Percentiles rank a stretch among this genome's conserved stretches.
Evolutionary conservation across 2,113 vertebrate species (phyloP).

Genomic region (Tinamus guttatus): DNA sequence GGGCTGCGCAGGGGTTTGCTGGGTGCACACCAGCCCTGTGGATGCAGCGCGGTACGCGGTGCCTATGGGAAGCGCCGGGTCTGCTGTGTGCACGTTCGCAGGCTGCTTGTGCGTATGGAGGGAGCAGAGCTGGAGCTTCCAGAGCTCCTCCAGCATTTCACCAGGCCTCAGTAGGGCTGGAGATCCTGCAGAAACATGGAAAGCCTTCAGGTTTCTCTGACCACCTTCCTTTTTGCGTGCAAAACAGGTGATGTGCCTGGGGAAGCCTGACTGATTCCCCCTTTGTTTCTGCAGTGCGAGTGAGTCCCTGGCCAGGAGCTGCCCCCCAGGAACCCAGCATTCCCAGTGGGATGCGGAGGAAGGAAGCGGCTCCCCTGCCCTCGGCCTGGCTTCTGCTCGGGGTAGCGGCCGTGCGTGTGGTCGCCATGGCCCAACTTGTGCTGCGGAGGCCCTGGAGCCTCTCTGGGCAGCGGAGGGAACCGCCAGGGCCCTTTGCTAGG

Average conservation of each 20-base stretch:
- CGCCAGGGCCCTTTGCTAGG: neutral
- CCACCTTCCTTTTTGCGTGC: neutral
- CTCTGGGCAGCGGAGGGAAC: rapidly evolving
- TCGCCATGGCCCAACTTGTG: neutral
- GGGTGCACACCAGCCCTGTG: neutral
- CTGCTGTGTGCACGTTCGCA: neutral
- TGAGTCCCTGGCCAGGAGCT: neutral
- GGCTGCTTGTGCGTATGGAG: rapidly evolving
- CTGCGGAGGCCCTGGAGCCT: neutral
- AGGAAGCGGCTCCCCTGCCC: neutral
- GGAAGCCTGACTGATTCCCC: conserved; percentile 25
- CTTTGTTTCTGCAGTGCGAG: conserved; percentile 4
- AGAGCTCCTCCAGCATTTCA: neutral
- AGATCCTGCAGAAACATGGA: neutral
- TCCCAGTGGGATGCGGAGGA: neutral
- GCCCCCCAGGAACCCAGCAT: neutral
- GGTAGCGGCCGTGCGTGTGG: neutral
- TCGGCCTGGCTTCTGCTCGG: conserved; percentile 1
- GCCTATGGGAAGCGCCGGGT: neutral
- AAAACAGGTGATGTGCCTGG: neutral
- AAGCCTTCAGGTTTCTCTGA: neutral
- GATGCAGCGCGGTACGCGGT: rapidly evolving
- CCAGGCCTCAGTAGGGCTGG: neutral
- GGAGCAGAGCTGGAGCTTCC: neutral
- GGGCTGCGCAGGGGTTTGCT: neutral